Conservation (phyloP, 2,888 invertebrate genomes). For the Mythimna albipuncta region DNA sequence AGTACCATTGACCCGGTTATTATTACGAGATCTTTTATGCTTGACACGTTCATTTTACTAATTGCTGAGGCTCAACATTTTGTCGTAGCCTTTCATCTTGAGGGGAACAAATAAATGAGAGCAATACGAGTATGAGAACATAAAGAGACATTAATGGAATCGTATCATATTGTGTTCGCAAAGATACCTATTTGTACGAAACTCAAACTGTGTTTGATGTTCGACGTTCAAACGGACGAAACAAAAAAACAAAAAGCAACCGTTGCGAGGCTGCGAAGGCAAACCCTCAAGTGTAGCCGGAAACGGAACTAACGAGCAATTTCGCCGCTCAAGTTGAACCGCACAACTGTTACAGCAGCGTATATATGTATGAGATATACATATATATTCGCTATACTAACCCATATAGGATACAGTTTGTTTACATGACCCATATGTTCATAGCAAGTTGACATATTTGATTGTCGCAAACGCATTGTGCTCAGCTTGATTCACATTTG, state of each 20-base stretch:
- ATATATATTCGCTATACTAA: conserved; percentile 7
- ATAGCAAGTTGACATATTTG: conserved; percentile 39
- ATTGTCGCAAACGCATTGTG: conserved; percentile 35
- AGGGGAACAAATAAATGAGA: conserved; percentile 30
- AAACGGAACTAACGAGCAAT: conserved; percentile 80
- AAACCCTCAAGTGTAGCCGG: conserved; percentile 70
- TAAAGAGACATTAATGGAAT: conserved; percentile 29
- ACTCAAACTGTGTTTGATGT: conserved; percentile 37
- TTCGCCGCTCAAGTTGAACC: conserved; percentile 69
- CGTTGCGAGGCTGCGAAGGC: conserved; percentile 32
- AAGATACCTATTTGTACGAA: conserved; percentile 30
- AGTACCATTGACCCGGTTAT: conserved; percentile 34
- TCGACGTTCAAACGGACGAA: conserved; percentile 42
- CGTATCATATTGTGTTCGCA: conserved; percentile 8
- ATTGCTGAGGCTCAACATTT: conserved; percentile 36
- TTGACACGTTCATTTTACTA: conserved; percentile 28
- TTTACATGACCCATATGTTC: conserved; percentile 41
- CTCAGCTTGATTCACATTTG: conserved; percentile 12
- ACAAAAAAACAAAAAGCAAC: conserved; percentile 55
- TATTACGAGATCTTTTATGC: conserved; percentile 22
- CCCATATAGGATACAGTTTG: conserved; percentile 40
- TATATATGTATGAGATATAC: background rate
- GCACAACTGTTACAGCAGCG: conserved; percentile 60
- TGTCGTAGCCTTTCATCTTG: conserved; percentile 36
- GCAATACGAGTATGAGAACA: conserved; percentile 31